A percentile compares a stretch with the other conserved stretches of the same genome.
These are phyloP conservation scores for Zapornia atra DNA, from an alignment of 2,113 vertebrate genomes.

Conservation along the genomic window DNA sequence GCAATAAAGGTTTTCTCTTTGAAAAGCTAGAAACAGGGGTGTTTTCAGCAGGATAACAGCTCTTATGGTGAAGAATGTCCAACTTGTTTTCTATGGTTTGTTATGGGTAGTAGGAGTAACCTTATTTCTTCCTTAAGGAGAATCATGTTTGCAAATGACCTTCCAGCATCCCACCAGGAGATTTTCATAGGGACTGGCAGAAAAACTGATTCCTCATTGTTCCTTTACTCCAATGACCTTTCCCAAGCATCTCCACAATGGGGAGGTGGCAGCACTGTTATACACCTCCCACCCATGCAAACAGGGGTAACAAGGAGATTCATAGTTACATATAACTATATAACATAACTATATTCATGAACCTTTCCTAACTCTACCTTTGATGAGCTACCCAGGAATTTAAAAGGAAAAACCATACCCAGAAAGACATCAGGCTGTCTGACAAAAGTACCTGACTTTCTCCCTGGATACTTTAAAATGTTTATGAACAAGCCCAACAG, in stretches of 20 bases:
- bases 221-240: not conserved
- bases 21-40: conserved; percentile 3
- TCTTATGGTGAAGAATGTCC: not conserved
- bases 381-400: not conserved
- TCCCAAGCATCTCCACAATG: fast-evolving
- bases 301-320: no score
- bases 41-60: conserved; percentile 5
- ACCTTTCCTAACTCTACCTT: not conserved
- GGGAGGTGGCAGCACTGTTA: no score
- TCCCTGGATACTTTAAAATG: not conserved
- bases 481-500: not conserved
- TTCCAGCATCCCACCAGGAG: not conserved
- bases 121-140: not conserved
- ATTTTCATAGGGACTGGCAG: not conserved
- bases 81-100: not conserved
- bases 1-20: conserved; percentile 20
- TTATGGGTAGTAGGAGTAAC: not conserved
- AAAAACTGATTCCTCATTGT: not conserved
- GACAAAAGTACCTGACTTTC: not conserved
- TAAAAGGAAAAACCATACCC: not conserved
- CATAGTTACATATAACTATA: no score
- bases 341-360: not conserved
- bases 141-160: not conserved
- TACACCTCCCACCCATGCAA: not conserved
- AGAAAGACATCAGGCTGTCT: not conserved